Evolutionary conservation across 1,140 invertebrate genomes (phyloP).

Genomic region (Aphelenchoides fujianensis): DNA sequence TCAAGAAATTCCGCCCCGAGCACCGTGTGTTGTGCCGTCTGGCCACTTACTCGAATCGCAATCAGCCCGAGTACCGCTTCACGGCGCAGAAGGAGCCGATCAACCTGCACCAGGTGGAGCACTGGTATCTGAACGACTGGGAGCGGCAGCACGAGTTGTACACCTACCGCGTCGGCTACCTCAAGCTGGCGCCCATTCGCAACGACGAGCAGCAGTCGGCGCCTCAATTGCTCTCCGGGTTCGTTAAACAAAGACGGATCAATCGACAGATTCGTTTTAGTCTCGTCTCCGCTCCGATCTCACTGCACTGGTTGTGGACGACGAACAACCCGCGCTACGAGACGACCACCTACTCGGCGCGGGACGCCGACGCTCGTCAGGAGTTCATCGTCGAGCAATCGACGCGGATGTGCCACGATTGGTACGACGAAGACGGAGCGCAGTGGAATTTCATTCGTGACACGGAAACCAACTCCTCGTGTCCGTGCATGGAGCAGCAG

Average conservation of each 20-base stretch:
- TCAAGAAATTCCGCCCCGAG: conserved; percentile 61
- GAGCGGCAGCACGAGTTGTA: conserved; percentile 57
- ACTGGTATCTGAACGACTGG: conserved; percentile 59
- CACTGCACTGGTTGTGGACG: conserved; percentile 61
- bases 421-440: conserved; percentile 62
- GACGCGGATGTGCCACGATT: conserved; percentile 62
- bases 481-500: conserved; percentile 59
- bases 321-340: conserved; percentile 55
- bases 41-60: conserved; percentile 52
- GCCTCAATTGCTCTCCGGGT: conserved; percentile 48
- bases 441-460: conserved; percentile 56
- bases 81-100: conserved; percentile 59
- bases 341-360: conserved; percentile 46
- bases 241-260: background rate
- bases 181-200: conserved; percentile 54
- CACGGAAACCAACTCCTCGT: conserved; percentile 61
- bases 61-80: conserved; percentile 57
- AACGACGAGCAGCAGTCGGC: conserved; percentile 31
- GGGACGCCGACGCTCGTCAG: conserved; percentile 44
- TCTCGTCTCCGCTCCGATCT: conserved; percentile 61
- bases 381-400: conserved; percentile 55
- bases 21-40: conserved; percentile 56
- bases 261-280: conserved; percentile 29
- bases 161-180: conserved; percentile 60
- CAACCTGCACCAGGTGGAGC: conserved; percentile 58